phyloP scores from a whole-genome alignment of 1,140 invertebrate species.

The Araneus ventricosus region DNA sequence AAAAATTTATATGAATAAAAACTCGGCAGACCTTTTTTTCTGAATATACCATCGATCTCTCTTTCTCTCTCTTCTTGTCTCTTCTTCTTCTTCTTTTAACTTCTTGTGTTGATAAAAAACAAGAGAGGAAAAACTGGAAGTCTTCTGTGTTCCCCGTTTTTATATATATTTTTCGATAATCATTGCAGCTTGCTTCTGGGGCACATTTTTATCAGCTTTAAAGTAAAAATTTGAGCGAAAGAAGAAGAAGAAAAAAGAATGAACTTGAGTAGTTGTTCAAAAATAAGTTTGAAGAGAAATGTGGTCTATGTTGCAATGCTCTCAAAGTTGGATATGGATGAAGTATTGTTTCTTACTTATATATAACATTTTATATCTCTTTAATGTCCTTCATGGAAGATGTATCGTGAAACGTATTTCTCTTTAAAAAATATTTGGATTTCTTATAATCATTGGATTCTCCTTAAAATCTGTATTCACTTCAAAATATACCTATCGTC shows the following conservation, averaged over 20 bases:
- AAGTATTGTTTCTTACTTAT: too few relatives aligned
- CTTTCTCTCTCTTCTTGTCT: background rate
- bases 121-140: conserved; percentile 35
- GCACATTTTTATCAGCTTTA: conserved; percentile 60
- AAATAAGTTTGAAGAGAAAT: background rate
- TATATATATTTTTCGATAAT: conserved; percentile 57
- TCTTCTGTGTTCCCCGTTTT: conserved; percentile 15
- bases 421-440: too few relatives aligned
- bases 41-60: conserved; percentile 52
- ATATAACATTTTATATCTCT: too few relatives aligned
- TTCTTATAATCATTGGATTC: too few relatives aligned
- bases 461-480: too few relatives aligned
- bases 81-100: background rate
- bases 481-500: too few relatives aligned
- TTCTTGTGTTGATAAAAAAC: background rate
- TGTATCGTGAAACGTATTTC: too few relatives aligned
- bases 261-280: conserved; percentile 29
- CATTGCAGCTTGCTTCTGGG: conserved; percentile 25
- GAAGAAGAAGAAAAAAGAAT: background rate
- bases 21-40: conserved; percentile 21
- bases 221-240: conserved; percentile 32
- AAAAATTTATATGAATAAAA: conserved; percentile 68
- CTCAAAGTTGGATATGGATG: background rate
- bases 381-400: too few relatives aligned
- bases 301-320: background rate